A percentile compares a stretch with the other conserved stretches of the same genome.
These are phyloP conservation scores for Patella caerulea DNA, from an alignment of 2,888 invertebrate species.

Conservation along the genomic window DNA sequence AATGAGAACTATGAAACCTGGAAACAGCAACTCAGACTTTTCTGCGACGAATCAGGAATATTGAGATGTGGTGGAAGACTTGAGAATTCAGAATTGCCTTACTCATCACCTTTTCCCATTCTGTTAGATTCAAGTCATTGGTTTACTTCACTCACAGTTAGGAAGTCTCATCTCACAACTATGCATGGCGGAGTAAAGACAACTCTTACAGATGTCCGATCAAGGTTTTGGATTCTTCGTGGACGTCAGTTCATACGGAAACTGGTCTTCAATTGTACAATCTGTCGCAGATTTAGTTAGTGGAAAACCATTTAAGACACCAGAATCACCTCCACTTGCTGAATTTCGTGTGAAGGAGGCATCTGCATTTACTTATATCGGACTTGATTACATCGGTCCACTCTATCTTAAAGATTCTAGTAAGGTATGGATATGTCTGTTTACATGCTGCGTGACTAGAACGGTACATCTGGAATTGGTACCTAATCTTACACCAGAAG, in stretches of 20 bases:
- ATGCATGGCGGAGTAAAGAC: not conserved
- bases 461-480: conserved; percentile 20
- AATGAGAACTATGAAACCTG: no score
- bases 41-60: no score
- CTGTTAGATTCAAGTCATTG: not conserved
- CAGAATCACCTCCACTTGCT: not conserved
- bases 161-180: not conserved
- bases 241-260: not conserved
- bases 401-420: conserved; percentile 12
- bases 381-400: conserved; percentile 21
- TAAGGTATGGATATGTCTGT: conserved; percentile 12
- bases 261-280: not conserved
- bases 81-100: not conserved
- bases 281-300: not conserved
- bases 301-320: not conserved
- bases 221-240: not conserved
- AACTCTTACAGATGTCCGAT: not conserved
- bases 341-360: conserved; percentile 3
- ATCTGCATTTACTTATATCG: not conserved
- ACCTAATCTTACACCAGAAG: conserved; percentile 1
- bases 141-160: not conserved
- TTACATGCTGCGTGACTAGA: conserved; percentile 13
- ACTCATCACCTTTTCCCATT: not conserved
- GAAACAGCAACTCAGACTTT: no score
- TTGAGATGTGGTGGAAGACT: no score